phyloP scores from a whole-genome alignment of 2,888 invertebrate genomes.

The Amorpha juglandis region DNA sequence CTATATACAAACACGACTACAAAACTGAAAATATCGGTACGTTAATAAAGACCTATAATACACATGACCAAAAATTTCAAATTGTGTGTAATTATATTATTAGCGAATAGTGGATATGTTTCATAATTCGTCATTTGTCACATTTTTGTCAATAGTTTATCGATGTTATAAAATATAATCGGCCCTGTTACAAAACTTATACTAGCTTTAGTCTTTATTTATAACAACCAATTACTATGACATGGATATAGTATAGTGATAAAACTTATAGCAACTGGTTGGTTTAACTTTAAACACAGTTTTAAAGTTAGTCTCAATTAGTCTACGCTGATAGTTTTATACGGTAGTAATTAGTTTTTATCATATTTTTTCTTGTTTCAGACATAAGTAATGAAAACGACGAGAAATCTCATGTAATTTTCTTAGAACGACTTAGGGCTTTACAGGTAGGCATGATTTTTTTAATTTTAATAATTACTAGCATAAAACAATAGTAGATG shows the following conservation, averaged over 20 bases:
- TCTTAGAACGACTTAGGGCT: slow-evolving; percentile 73
- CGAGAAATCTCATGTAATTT: slow-evolving; percentile 74
- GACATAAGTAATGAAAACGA: slow-evolving; percentile 78
- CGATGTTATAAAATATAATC: background rate
- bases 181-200: too few species aligned
- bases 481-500: background rate
- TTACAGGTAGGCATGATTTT: slow-evolving; percentile 62
- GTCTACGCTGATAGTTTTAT: too few species aligned
- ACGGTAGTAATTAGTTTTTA: background rate
- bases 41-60: slow-evolving; percentile 26
- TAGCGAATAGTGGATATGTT: background rate
- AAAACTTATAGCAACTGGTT: too few species aligned
- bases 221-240: too few species aligned
- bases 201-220: too few species aligned
- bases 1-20: slow-evolving; percentile 70
- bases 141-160: background rate
- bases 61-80: background rate
- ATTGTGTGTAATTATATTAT: background rate
- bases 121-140: background rate
- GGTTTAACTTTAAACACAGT: too few species aligned
- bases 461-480: background rate
- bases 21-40: slow-evolving; percentile 69
- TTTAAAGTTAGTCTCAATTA: too few species aligned
- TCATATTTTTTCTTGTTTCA: slow-evolving; percentile 40
- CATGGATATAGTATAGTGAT: too few species aligned